phyloP scores from a whole-genome alignment of 1,140 invertebrate species.

The Drosophila auraria region DNA sequence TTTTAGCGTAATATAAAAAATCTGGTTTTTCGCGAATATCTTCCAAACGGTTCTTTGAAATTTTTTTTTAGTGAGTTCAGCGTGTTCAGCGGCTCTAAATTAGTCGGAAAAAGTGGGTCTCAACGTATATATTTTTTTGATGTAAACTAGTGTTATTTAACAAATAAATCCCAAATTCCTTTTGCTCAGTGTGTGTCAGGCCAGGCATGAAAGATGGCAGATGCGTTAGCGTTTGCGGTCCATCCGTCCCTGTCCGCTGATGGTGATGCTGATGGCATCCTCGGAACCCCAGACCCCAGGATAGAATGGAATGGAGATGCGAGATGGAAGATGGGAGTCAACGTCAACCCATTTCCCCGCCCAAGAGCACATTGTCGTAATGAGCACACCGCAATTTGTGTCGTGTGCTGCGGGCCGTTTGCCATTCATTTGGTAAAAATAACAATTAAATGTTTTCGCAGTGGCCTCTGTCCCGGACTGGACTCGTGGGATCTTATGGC shows the following conservation, averaged over 20 bases:
- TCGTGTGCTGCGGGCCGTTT: conserved; percentile 79
- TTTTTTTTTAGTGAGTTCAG: too few relatives aligned
- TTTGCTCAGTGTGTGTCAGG: conserved; percentile 43
- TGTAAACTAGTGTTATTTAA: too few relatives aligned
- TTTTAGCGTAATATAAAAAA: too few relatives aligned
- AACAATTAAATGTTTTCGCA: conserved; percentile 84
- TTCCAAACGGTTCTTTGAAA: too few relatives aligned
- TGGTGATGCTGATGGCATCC: conserved; percentile 33
- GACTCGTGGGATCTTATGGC: conserved; percentile 28
- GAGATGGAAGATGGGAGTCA: conserved; percentile 12
- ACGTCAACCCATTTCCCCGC: conserved; percentile 16
- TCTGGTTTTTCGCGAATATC: too few relatives aligned
- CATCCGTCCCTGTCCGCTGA: conserved; percentile 27
- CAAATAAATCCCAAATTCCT: too few relatives aligned
- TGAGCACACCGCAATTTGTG: conserved; percentile 82
- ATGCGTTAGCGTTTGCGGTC: conserved; percentile 70
- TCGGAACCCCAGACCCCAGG: conserved; percentile 13
- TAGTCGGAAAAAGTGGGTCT: too few relatives aligned
- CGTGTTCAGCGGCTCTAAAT: too few relatives aligned
- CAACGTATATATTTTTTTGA: too few relatives aligned
- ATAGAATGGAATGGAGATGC: conserved; percentile 13
- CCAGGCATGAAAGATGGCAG: conserved; percentile 73
- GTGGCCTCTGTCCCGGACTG: conserved; percentile 59
- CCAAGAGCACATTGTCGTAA: conserved; percentile 69
- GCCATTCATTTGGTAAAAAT: conserved; percentile 83